Percentiles rank a stretch among this genome's conserved stretches.
These are phyloP conservation scores for Gulo gulo DNA, from an alignment of 2,113 vertebrate species.

Conservation along the genomic window DNA sequence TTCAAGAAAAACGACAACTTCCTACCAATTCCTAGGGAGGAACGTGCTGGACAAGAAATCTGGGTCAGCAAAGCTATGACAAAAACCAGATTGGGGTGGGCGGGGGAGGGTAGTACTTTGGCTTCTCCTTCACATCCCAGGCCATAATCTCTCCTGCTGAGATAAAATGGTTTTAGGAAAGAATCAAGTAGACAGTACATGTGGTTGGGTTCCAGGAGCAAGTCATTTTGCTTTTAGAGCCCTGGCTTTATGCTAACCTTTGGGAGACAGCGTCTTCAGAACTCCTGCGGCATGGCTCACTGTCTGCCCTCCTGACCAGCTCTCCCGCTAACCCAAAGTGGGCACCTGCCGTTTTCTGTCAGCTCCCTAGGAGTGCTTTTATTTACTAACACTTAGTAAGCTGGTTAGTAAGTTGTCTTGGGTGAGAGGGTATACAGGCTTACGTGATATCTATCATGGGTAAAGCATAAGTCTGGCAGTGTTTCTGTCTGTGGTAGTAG, in stretches of 20 bases:
- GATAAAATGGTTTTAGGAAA: not conserved
- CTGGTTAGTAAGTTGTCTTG: not conserved
- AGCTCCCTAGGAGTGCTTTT: not conserved
- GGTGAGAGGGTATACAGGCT: not conserved
- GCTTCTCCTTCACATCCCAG: not conserved
- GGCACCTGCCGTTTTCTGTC: not conserved
- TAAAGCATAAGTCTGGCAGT: not conserved
- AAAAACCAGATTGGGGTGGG: not conserved
- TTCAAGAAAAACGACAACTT: not conserved
- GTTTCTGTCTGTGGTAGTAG: not conserved
- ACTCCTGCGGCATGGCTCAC: not conserved
- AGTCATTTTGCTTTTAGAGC: not conserved
- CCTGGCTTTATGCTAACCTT: not conserved
- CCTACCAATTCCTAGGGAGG: not conserved
- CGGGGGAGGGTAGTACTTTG: not conserved
- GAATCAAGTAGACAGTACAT: not conserved
- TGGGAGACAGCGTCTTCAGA: not conserved
- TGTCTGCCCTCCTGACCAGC: not conserved
- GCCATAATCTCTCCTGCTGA: not conserved
- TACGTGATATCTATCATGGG: not conserved
- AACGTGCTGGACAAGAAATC: not conserved
- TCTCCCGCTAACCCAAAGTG: not conserved
- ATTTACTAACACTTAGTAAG: not conserved
- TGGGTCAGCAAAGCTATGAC: not conserved
- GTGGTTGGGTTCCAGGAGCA: not conserved